Conservation (phyloP, 2,888 invertebrate species). For the Tryphoninae sp. region DNA sequence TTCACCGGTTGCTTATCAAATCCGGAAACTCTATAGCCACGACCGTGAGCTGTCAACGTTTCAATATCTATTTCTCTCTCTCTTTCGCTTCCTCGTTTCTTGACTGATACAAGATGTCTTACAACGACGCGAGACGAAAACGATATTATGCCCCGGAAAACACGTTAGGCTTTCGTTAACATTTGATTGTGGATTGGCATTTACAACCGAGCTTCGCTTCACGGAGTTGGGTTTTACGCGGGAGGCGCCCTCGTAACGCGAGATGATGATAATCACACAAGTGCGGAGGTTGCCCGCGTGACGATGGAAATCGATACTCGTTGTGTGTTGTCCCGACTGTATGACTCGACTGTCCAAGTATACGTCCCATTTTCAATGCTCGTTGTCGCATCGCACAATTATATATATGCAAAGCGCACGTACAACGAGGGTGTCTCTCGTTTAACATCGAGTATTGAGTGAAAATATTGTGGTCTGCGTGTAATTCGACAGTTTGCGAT, state of each 20-base stretch:
- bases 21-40: conserved; percentile 45
- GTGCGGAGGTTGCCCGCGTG: conserved; percentile 65
- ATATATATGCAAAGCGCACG: not conserved
- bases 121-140: conserved; percentile 17
- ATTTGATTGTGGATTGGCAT: conserved; percentile 4
- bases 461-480: conserved; percentile 42
- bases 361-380: conserved; percentile 27
- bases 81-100: conserved; percentile 7
- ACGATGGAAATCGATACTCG: conserved; percentile 70
- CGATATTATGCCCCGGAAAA: conserved; percentile 28
- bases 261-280: conserved; percentile 68
- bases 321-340: conserved; percentile 57
- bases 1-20: conserved; percentile 46
- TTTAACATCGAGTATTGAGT: conserved; percentile 8
- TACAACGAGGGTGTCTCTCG: not conserved
- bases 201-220: not conserved
- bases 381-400: conserved; percentile 25
- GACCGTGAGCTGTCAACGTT: conserved; percentile 49
- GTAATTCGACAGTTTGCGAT: conserved; percentile 43
- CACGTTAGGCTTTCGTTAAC: conserved; percentile 67
- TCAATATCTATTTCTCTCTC: conserved; percentile 37
- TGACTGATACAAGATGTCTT: conserved; percentile 12
- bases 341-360: conserved; percentile 47
- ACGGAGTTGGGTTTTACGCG: conserved; percentile 37
- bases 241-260: conserved; percentile 64